These are phyloP conservation scores for Hylomyscus alleni DNA, from an alignment of 2,797 vertebrate genomes.

Conservation along the genomic window DNA sequence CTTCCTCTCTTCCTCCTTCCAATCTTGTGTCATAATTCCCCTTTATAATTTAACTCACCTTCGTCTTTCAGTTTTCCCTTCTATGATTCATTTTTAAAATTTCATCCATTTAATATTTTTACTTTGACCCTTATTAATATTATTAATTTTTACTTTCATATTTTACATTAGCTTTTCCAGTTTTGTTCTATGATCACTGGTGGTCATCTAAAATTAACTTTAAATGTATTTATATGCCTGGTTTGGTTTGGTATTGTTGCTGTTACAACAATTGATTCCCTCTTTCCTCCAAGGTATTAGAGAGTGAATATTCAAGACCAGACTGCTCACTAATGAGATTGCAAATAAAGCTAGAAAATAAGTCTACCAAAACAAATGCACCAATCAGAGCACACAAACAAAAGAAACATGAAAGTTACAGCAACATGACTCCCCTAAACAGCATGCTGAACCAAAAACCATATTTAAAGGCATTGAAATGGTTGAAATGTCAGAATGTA, in stretches of 20 bases:
- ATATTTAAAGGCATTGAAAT: no score
- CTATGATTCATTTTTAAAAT: not conserved
- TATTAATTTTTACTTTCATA: not conserved
- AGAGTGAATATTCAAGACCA: not conserved
- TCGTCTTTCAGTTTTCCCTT: not conserved
- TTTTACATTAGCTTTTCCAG: not conserved
- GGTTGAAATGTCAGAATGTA: not conserved
- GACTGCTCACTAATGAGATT: not conserved
- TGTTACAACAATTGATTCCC: not conserved
- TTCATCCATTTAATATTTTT: not conserved
- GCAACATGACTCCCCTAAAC: not conserved
- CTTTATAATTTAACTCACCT: not conserved
- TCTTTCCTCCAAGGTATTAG: no score
- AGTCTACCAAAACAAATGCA: not conserved
- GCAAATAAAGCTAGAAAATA: not conserved
- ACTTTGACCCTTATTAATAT: not conserved
- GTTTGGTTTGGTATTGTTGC: not conserved
- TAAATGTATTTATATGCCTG: not conserved
- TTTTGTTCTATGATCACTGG: not conserved
- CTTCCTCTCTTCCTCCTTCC: not conserved
- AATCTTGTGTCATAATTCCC: not conserved
- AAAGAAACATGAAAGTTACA: not conserved
- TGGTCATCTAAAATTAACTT: not conserved
- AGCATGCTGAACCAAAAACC: not conserved
- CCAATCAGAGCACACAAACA: not conserved